These are phyloP conservation scores for Drosophila grimshawi DNA, from an alignment of 1,140 invertebrate species.

Conservation along the genomic window DNA sequence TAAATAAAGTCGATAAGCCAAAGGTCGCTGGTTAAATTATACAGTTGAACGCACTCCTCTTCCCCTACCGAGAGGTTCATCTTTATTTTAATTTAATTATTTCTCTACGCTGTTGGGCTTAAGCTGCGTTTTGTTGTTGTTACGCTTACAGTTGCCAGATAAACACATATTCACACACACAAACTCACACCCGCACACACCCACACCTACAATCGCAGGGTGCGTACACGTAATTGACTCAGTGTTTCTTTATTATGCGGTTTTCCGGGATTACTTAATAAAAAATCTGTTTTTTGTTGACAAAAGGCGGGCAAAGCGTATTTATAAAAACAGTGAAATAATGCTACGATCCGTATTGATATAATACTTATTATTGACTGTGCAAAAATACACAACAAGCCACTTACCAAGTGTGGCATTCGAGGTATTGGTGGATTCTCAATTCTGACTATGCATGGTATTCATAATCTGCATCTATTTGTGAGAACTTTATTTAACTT, in stretches of 20 bases:
- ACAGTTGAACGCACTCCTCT: slow-evolving; percentile 50
- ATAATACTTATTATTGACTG: not conserved
- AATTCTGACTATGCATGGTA: not conserved
- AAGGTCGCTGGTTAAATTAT: slow-evolving; percentile 12
- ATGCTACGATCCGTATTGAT: too few relatives aligned
- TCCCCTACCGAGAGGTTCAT: slow-evolving; percentile 27
- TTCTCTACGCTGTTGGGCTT: slow-evolving; percentile 30
- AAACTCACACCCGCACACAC: slow-evolving; percentile 44
- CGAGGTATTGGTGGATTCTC: not conserved
- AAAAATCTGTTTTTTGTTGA: slow-evolving; percentile 46
- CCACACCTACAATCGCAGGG: slow-evolving; percentile 14
- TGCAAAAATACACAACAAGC: not conserved
- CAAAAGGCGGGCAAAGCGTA: slow-evolving; percentile 28
- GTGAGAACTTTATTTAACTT: too few relatives aligned
- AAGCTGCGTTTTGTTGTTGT: not conserved
- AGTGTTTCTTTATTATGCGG: slow-evolving; percentile 39
- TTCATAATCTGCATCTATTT: not conserved
- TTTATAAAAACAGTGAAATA: not conserved
- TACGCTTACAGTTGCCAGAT: not conserved
- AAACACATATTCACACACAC: not conserved
- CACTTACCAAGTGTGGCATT: not conserved
- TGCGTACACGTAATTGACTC: slow-evolving; percentile 51
- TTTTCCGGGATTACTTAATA: slow-evolving; percentile 43
- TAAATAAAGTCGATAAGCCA: slow-evolving; percentile 10
- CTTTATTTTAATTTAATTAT: slow-evolving; percentile 64